These are phyloP conservation scores for Gallinago undulata DNA, from an alignment of 2,113 vertebrate species.

Conservation along the genomic window DNA sequence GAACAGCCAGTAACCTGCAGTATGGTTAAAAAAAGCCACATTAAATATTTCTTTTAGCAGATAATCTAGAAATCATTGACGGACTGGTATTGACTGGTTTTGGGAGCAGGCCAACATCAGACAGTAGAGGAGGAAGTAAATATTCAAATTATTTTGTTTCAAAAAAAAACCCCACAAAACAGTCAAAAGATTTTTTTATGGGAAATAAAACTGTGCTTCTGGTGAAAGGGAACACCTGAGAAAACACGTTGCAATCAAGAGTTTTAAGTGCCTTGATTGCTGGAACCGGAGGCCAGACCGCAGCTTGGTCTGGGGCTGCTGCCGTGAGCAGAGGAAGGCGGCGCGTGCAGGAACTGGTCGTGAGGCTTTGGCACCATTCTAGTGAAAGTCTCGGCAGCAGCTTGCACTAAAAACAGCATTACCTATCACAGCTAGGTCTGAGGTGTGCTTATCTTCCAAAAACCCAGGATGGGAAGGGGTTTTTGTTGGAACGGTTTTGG, in stretches of 20 bases:
- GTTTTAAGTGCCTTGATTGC: neutral
- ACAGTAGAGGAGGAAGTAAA: neutral
- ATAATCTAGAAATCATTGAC: neutral
- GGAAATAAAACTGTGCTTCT: neutral
- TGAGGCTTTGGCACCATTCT: neutral
- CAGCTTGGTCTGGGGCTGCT: neutral
- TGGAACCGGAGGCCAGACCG: neutral
- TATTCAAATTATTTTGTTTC: neutral
- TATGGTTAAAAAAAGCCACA: neutral
- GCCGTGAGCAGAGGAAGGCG: neutral
- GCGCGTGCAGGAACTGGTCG: rapidly evolving
- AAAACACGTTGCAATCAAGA: neutral
- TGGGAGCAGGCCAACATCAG: neutral
- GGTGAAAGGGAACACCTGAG: slow-evolving; percentile 11
- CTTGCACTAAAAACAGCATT: neutral
- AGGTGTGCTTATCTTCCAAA: neutral
- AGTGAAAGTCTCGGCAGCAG: neutral
- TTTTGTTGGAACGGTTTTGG: neutral
- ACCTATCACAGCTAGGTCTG: neutral
- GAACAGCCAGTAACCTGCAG: neutral
- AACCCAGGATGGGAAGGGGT: neutral
- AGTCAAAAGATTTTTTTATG: neutral
- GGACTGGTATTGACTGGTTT: neutral
- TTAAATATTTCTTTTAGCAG: neutral
- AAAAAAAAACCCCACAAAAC: neutral